Evolutionary conservation across 2,113 vertebrate species (phyloP), one percentile per base, ranked within the genome.

Genomic region (Pollimyrus isidori): DNA sequence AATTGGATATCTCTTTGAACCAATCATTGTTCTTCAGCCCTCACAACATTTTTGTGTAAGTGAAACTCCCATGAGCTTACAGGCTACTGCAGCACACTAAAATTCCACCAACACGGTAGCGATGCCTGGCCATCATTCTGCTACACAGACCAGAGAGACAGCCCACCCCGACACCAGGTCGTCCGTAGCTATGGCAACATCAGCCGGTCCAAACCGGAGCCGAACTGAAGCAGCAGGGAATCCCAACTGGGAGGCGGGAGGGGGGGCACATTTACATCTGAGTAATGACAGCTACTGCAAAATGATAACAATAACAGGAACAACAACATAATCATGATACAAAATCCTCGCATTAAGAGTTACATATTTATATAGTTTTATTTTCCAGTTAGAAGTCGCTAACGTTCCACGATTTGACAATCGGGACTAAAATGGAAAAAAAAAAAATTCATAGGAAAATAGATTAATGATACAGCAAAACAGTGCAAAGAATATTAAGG

Each of bases 401-500:
- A 92, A 92, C 93, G 93, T 92, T 94, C 93, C 93, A 94, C 92
- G 93, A 93, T 92, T 90, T 92, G 93, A 95, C 95, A 92, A 93
- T 92, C 94, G 93, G 92, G 88, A 53, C 30, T 52, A 45, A 39
- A 50, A 50, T 80, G 65, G 35, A 56, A 65, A 85, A 65, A 89
- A 92, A 93, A 93, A 94, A 93, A 93, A 94, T 93, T 94, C 92
- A 93, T 95, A 95, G 93, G 93, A 96, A 96, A 95, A 95, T 95
- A 96, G 94, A 95, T 92, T 93, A 94, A 92, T 93, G 93, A 95
- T 94, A 95, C 93, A 93, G 95, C 95, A 95, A 94, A 96, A 95
- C 95, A 95, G 94, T 96, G 95, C 94, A 96, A 95, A 95, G 93
- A 94, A 95, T 95, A 95, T 94, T 94, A 90, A 92, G 94, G 95